Evolutionary conservation across 2,113 vertebrate species (phyloP).

Genomic region (Peromyscus leucopus): DNA sequence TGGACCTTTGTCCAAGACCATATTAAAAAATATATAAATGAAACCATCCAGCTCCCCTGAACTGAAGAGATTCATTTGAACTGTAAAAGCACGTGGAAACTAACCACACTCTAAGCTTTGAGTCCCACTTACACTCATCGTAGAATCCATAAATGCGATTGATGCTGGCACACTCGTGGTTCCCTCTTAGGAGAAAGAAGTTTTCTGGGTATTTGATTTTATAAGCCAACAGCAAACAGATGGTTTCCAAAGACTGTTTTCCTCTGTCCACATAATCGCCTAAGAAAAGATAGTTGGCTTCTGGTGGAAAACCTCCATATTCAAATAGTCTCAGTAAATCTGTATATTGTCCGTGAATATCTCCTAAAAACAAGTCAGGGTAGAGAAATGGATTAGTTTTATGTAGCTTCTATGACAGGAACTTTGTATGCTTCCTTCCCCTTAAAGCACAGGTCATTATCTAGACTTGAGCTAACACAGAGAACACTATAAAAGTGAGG

Average conservation of each 20-base stretch:
- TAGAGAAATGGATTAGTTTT: constrained; percentile 55
- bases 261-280: constrained; percentile 99
- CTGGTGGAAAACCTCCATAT: constrained; percentile 98
- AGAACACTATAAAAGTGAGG: neutral
- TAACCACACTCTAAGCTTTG: neutral
- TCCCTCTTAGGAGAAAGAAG: constrained; percentile 98
- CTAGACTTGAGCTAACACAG: constrained; percentile 44
- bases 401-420: constrained; percentile 2
- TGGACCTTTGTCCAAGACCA: neutral
- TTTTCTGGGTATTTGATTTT: constrained; percentile 99
- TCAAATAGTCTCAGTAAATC: constrained; percentile 98
- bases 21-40: neutral
- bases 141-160: constrained; percentile 99
- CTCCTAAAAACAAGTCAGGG: constrained; percentile 88
- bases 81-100: neutral
- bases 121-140: constrained; percentile 94
- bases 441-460: neutral
- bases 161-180: constrained; percentile 99
- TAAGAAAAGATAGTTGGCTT: constrained; percentile 99
- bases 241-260: constrained; percentile 99
- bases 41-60: neutral
- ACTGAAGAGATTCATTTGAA: neutral
- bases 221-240: constrained; percentile 98
- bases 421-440: neutral
- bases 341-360: constrained; percentile 99